A percentile compares a stretch with the other conserved stretches of the same genome.
phyloP scores from a whole-genome alignment of 53 echinoderm and acorn worm genomes.

The Apostichopus leukothele region DNA sequence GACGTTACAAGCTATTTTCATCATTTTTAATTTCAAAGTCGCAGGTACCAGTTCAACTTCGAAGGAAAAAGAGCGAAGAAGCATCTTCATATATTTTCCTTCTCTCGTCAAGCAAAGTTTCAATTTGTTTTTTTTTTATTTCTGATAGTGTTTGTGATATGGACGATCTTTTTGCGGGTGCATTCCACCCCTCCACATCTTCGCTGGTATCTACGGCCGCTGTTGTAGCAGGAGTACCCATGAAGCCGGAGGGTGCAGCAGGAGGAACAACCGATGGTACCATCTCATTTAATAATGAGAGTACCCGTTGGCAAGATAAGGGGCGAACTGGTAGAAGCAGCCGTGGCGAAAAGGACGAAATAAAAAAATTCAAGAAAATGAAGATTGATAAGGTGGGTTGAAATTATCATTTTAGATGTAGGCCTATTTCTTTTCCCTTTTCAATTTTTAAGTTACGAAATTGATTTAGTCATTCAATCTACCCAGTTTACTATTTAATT shows the following conservation, averaged over 20 bases:
- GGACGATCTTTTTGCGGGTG: constrained; percentile 42
- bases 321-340: constrained; percentile 30
- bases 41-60: too few species aligned
- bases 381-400: constrained; percentile 81
- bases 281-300: background rate
- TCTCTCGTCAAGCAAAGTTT: too few species aligned
- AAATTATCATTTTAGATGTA: background rate
- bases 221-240: constrained; percentile 41
- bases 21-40: too few species aligned
- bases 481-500: too few species aligned
- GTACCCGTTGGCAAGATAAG: constrained; percentile 57
- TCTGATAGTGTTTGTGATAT: background rate
- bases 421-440: background rate
- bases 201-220: constrained; percentile 50
- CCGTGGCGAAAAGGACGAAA: constrained; percentile 72
- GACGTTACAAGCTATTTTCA: too few species aligned
- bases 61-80: too few species aligned
- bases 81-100: too few species aligned
- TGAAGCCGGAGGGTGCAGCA: constrained; percentile 34
- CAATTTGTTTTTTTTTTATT: background rate
- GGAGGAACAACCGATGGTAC: background rate
- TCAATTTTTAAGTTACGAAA: too few species aligned
- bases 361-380: constrained; percentile 85
- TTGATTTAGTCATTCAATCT: too few species aligned
- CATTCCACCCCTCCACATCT: constrained; percentile 27